Conservation (phyloP, 2,113 vertebrate genomes). For the Crocuta crocuta region DNA sequence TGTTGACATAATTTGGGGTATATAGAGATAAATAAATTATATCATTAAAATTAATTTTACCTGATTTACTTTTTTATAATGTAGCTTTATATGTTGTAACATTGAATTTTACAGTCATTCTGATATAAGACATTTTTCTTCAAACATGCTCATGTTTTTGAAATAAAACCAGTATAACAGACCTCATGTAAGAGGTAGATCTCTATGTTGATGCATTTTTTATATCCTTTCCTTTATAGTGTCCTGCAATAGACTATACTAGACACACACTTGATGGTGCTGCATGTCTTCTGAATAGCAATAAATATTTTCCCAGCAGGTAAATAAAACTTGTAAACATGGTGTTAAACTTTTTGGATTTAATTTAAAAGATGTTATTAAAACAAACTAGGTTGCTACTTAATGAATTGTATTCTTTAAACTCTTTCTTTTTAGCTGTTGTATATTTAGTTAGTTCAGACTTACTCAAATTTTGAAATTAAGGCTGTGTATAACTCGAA, state of each 20-base stretch:
- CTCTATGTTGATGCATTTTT: conserved; percentile 42
- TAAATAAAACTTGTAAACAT: conserved; percentile 82
- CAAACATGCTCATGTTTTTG: not conserved
- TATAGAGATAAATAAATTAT: not conserved
- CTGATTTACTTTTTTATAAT: not conserved
- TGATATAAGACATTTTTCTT: conserved; percentile 19
- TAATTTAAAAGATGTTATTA: conserved; percentile 27
- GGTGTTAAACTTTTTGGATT: conserved; percentile 25
- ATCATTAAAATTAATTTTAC: not conserved
- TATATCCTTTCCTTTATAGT: conserved; percentile 87
- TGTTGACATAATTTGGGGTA: not conserved
- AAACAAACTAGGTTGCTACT: conserved; percentile 17
- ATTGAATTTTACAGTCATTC: conserved; percentile 31
- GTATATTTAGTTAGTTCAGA: conserved; percentile 7
- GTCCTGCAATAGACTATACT: conserved; percentile 99
- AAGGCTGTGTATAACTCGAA: not conserved
- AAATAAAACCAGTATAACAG: not conserved
- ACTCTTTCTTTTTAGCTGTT: not conserved
- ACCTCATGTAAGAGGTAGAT: not conserved
- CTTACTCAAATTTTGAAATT: not conserved
- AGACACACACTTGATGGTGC: conserved; percentile 99
- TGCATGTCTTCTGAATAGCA: conserved; percentile 99
- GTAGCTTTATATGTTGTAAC: conserved; percentile 4
- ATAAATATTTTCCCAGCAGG: conserved; percentile 99
- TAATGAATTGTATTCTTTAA: not conserved